Base-by-base conservation (phyloP, 1,140 invertebrate species). In the Drosophila sp. region DNA sequence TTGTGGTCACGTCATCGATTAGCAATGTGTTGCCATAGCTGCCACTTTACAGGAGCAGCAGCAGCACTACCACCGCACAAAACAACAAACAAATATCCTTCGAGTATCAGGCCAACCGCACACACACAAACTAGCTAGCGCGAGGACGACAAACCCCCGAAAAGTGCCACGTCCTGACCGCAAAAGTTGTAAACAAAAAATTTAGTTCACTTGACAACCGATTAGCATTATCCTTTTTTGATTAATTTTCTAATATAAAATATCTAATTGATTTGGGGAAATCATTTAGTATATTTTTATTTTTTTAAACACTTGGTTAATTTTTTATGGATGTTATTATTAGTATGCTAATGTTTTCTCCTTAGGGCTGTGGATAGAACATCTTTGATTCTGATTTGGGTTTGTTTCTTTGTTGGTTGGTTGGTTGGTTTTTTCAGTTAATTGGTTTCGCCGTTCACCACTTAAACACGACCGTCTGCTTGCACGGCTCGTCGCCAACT, bases 381-480 rank as follows among this genome's bases (percentile, higher is more conserved):
- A 41, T 50, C 23, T 50, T 50, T 6, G 44, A 27, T 2, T 50
- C 23, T 50, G 44, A 1, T 50, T 50, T 62, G 47, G 35, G 33
- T 35, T 35, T 38, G 10, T 35, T 29, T 11, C 27, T 67, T 55
- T 40, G 17, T 65, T 62, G 60, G 17, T 27, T 64, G 30, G 27
- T 11, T 7, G 30, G 27, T 23, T 4, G 27, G 3, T 56, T 50
- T 33, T 8, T 2, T 7, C n/a, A 38, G 44, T 25, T 62, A 57
- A 29, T 30, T 54, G 17, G 62, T 38, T 33, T 30, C 32, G 27
- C 54, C 17, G 55, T 47, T 72, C 70, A 67, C 76, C 70, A 89
- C 74, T 75, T 64, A 67, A 81, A 91, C 90, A 90, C 90, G 90
- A 91, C 90, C 90, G 90, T 87, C 86, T 87, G 82, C 86, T 87